A percentile compares a stretch with the other conserved stretches of the same genome.
Evolutionary conservation across 2,113 vertebrate species (phyloP).

Genomic region (Mormoops blainvillei): DNA sequence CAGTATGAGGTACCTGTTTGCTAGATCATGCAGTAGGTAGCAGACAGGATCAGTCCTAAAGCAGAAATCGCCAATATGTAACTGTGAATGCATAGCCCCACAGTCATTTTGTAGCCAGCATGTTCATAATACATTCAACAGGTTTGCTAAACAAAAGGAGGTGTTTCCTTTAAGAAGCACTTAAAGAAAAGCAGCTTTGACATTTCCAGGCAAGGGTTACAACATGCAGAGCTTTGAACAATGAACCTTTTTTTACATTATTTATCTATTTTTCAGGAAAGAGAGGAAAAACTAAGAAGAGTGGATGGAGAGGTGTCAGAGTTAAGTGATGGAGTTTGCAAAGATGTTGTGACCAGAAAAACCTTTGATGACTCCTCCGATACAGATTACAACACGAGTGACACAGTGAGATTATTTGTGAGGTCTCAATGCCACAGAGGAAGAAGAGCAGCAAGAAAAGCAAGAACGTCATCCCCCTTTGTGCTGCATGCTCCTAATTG

Average conservation of each 20-base stretch:
- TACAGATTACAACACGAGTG: not conserved
- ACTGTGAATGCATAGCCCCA: not conserved
- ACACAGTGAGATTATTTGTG: not conserved
- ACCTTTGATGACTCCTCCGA: not conserved
- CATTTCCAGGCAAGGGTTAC: not conserved
- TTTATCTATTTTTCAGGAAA: not conserved
- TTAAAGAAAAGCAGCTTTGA: not conserved
- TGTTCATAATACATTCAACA: not conserved
- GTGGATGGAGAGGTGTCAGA: not conserved
- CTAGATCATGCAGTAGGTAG: not conserved
- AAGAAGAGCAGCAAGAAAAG: not conserved
- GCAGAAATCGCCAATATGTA: not conserved
- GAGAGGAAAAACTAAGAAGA: not conserved
- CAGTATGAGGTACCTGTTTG: not conserved
- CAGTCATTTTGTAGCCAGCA: not conserved
- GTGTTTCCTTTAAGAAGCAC: not conserved
- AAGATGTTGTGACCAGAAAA: not conserved
- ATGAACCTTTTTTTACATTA: not conserved
- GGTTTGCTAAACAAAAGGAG: not conserved
- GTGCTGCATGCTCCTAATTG: rapidly evolving
- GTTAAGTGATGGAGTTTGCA: not conserved
- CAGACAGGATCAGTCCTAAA: not conserved
- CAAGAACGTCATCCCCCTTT: not conserved
- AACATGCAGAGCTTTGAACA: not conserved
- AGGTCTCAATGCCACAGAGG: not conserved